Evolutionary conservation across 2,113 vertebrate genomes (phyloP).

Genomic region (Spilogale gracilis): DNA sequence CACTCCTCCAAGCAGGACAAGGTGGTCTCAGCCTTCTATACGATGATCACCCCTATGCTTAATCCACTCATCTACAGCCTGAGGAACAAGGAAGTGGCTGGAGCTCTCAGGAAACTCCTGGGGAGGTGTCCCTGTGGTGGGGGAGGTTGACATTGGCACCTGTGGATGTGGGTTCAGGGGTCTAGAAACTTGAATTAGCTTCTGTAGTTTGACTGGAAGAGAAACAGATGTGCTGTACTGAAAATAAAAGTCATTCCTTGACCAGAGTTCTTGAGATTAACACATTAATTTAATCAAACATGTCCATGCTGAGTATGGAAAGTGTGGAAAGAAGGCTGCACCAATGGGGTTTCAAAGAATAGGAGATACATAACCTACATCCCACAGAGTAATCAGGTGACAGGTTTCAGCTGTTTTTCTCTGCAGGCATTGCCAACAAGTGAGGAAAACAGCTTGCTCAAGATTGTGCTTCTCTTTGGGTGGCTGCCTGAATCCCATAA

Average conservation of each 20-base stretch:
- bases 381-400: neutral
- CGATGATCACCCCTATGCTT: slow-evolving; percentile 76
- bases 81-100: slow-evolving; percentile 78
- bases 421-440: neutral
- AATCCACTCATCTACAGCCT: slow-evolving; percentile 81
- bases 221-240: neutral
- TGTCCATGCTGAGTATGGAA: neutral
- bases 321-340: neutral
- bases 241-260: neutral
- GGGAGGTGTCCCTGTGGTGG: neutral
- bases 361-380: neutral
- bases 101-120: slow-evolving; percentile 71
- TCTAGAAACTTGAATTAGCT: neutral
- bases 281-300: neutral
- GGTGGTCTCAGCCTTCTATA: slow-evolving; percentile 81
- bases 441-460: neutral
- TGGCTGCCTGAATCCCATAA: neutral
- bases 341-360: neutral
- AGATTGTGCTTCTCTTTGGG: neutral
- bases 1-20: slow-evolving; percentile 79
- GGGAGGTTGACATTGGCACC: neutral
- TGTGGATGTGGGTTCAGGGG: no score
- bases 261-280: neutral
- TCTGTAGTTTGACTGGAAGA: neutral
- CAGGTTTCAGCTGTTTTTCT: neutral